A percentile compares a stretch with the other conserved stretches of the same genome.
Evolutionary conservation across 2,113 vertebrate species (phyloP).

Genomic region (Oryzias woworae): DNA sequence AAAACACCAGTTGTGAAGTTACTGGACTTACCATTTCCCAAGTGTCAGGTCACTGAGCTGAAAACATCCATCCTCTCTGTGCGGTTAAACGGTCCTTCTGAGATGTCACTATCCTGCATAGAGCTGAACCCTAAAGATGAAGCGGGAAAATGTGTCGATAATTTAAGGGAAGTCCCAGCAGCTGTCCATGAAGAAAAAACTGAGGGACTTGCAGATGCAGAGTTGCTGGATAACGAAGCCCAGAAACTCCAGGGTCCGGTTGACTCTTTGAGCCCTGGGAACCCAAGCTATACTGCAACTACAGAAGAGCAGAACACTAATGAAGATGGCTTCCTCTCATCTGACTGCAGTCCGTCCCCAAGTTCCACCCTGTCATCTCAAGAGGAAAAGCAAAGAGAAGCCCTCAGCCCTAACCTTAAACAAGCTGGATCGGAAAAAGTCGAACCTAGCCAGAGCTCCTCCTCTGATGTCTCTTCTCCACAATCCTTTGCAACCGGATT

Average conservation of each 20-base stretch:
- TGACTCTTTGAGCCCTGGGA: conserved; percentile 26
- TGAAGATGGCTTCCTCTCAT: conserved; percentile 1
- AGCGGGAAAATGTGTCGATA: background rate
- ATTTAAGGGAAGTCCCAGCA: conserved; percentile 1
- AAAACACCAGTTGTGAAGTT: conserved; percentile 26
- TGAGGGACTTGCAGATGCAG: background rate
- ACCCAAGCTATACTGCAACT: conserved; percentile 10
- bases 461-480: background rate
- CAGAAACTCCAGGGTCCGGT: conserved; percentile 13
- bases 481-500: background rate
- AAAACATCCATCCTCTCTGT: conserved; percentile 9
- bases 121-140: background rate
- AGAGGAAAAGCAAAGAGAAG: conserved; percentile 4
- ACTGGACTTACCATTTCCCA: conserved; percentile 30
- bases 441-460: background rate
- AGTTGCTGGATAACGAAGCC: conserved; percentile 2
- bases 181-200: conserved; percentile 6
- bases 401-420: background rate
- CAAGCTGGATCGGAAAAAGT: conserved; percentile 11
- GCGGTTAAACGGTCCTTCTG: background rate
- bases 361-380: background rate
- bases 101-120: conserved; percentile 3
- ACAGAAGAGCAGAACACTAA: conserved; percentile 14
- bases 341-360: background rate
- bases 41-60: conserved; percentile 14